phyloP scores from a whole-genome alignment of 2,888 invertebrate species.

The Hirtodrosophila histrioides region DNA sequence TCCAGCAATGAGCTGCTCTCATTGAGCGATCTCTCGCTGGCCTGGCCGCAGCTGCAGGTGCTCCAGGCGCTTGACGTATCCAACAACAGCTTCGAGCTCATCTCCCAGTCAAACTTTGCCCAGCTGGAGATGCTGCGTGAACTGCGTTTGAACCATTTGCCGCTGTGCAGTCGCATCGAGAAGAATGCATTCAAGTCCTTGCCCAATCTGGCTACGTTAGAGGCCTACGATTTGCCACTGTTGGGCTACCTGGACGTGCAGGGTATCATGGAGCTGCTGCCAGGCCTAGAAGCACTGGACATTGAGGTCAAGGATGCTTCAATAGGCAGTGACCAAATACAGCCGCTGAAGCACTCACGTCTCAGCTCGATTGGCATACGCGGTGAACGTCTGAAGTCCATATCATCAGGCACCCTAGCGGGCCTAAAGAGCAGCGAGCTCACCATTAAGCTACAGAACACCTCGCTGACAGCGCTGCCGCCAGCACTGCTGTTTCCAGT shows the following conservation, averaged over 20 bases:
- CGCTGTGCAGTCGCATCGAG: slow-evolving; percentile 90
- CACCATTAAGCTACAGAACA: slow-evolving; percentile 91
- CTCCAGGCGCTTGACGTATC: slow-evolving; percentile 92
- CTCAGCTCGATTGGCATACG: slow-evolving; percentile 90
- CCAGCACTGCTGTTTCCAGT: slow-evolving; percentile 94
- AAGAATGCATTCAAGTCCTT: slow-evolving; percentile 91
- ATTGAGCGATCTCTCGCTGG: slow-evolving; percentile 87
- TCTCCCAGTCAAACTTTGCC: slow-evolving; percentile 91
- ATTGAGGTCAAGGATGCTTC: slow-evolving; percentile 94
- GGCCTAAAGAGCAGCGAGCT: slow-evolving; percentile 91
- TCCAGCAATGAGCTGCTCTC: slow-evolving; percentile 89
- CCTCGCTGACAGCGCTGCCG: slow-evolving; percentile 91
- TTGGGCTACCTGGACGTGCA: slow-evolving; percentile 94
- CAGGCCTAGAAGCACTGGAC: slow-evolving; percentile 90
- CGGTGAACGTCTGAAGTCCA: slow-evolving; percentile 90
- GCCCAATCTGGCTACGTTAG: slow-evolving; percentile 88
- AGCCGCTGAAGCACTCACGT: slow-evolving; percentile 91
- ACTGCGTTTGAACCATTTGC: slow-evolving; percentile 88
- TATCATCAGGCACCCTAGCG: slow-evolving; percentile 93
- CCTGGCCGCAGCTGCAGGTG: slow-evolving; percentile 89
- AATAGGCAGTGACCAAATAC: slow-evolving; percentile 92
- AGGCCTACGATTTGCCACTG: slow-evolving; percentile 91
- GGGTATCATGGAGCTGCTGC: slow-evolving; percentile 91
- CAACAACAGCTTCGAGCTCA: slow-evolving; percentile 90
- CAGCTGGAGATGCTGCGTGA: slow-evolving; percentile 88